Evolutionary conservation across 53 echinoderm and acorn worm genomes (phyloP), one percentile per base, ranked within the genome.

Genomic region (Echinometra lucunter): DNA sequence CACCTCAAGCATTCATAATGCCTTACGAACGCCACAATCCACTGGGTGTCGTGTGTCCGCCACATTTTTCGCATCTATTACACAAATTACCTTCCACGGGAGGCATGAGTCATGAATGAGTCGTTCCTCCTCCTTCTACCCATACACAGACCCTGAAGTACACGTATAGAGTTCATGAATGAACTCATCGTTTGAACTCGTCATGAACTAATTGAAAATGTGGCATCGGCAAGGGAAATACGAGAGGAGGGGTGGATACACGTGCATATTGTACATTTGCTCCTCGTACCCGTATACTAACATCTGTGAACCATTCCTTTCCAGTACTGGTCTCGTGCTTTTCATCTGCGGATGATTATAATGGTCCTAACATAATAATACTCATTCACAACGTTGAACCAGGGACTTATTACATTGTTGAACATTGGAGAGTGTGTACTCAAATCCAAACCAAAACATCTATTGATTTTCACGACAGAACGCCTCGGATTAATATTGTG

Each of bases 51-150:
- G 85, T 85, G 85, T 85, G 85, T 18, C 5, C 10, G 6, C 10
- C 85, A 85, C 85, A 85, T 85, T 47, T 49, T 85, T 53, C 45
- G 30, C 53, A 85, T 85, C 53, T 27, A 85, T 85, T 85, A 85
- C 85, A 28, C 85, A 49, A 85, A 85, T 85, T 85, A 85, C 49
- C 53, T 49, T 85, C 85, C 85, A 85, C 16, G 49, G 47, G 47
- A 49, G 28, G 28, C 49, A 49, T 85, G 85, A 85, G 85, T 85
- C 85, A 85, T 85, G 85, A 85, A 85, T 85, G 85, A 85, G 27
- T 85, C 53, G 85, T 13, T 25, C 44, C 30, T 85, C 85, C 49
- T 45, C 85, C 45, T 49, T n/a, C 49, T 85, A 25, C 28, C 27
- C 49, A 8, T 83, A 11, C n/a, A 28, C 21, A 85, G 45, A 12